Evolutionary conservation across 2,797 vertebrate species (phyloP), one percentile per base, ranked within the genome.

Genomic region (Aldrovandia affinis): DNA sequence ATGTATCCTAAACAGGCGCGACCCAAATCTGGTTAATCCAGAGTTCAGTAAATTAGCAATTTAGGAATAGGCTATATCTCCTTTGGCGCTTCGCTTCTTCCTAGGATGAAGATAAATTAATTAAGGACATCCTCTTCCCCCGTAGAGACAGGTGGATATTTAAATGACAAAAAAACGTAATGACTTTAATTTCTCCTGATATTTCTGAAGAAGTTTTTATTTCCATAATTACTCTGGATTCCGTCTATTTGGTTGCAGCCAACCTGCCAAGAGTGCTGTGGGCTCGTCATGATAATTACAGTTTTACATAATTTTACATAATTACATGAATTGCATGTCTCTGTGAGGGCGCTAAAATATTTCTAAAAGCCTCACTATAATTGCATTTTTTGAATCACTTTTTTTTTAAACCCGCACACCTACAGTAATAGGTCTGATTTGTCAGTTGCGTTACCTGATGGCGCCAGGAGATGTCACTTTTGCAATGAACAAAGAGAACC

Each of bases 401-500:
- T 65, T 65, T 8, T 2, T 2, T 6, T 14, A 18, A 36, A 36
- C 22, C 1, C 57, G n/a, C 59, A 68, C 1, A 20, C 33, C 30
- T 70, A 33, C 12, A 33, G 12, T 36, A 36, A 70, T 70, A 6
- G 2, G 65, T 36, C 65, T 30, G 65, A 39, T 36, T 70, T 70
- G 14, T 20, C 30, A n/a, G 44, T 25, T 44, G 18, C n/a, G 0
- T 33, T 42, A 33, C 36, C 50, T 0, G 2, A 25, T 80, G 57
- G 1, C 0, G 61, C 91, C 94, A 33, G 80, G 81, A 94, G 94
- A 90, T 93, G 94, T 83, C 88, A 90, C 89, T 94, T 91, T 85
- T 86, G 89, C 86, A 65, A 80, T 57, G 86, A 83, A 78, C 75
- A 33, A 36, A 65, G 83, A 20, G 54, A 30, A 9, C 86, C 57